Conservation (phyloP, 2,888 invertebrate species). For the Cybosia mesomella region DNA sequence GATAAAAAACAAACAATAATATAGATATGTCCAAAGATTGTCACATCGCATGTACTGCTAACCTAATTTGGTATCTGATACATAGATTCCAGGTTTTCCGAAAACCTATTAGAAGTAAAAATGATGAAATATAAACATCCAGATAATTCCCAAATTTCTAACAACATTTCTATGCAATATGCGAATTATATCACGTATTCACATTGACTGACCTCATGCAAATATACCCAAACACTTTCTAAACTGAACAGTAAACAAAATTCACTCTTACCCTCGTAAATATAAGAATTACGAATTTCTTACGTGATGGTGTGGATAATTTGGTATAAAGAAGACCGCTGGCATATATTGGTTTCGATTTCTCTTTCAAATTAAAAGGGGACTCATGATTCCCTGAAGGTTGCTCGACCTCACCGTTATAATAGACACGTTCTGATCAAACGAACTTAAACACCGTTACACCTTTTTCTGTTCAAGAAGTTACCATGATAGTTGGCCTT, state of each 20-base stretch:
- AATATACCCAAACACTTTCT: constrained; percentile 3
- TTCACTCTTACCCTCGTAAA: neutral
- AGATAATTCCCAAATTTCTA: constrained; percentile 30
- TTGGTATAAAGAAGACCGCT: constrained; percentile 36
- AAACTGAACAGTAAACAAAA: constrained; percentile 19
- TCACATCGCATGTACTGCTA: no score
- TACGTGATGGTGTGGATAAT: neutral
- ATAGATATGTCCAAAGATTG: no score
- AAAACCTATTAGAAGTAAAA: constrained; percentile 11
- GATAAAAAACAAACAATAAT: no score
- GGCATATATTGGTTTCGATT: constrained; percentile 63
- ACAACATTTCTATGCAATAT: constrained; percentile 50
- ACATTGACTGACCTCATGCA: constrained; percentile 43
- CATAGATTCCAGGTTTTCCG: neutral
- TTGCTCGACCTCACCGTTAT: constrained; percentile 42
- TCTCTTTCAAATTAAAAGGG: constrained; percentile 70
- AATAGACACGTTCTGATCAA: constrained; percentile 47
- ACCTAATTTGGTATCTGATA: neutral
- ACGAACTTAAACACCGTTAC: constrained; percentile 39
- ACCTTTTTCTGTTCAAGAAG: constrained; percentile 36
- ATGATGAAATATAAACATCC: constrained; percentile 29
- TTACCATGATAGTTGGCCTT: constrained; percentile 19
- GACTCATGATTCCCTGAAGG: constrained; percentile 65
- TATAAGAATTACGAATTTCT: constrained; percentile 15
- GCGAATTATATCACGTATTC: constrained; percentile 49